These are phyloP conservation scores for Dynastes tityus DNA, from an alignment of 2,888 invertebrate genomes.

Conservation along the genomic window DNA sequence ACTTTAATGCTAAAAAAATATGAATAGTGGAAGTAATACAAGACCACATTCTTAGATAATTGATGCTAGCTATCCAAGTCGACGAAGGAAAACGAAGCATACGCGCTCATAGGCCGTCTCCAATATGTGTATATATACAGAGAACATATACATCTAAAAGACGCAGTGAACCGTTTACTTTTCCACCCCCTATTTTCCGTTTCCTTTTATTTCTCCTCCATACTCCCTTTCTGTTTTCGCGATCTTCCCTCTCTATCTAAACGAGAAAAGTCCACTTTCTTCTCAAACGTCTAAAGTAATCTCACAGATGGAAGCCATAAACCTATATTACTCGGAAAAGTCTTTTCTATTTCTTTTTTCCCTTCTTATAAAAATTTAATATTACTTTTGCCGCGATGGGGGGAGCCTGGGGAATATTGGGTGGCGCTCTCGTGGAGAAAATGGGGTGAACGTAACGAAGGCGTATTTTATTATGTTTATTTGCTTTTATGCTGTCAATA, in stretches of 20 bases:
- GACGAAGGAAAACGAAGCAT: slow-evolving; percentile 3
- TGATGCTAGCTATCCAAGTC: slow-evolving; percentile 13
- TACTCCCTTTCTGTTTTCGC: slow-evolving; percentile 36
- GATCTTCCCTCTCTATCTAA: slow-evolving; percentile 35
- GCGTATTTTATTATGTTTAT: slow-evolving; percentile 25
- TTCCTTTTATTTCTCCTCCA: not conserved
- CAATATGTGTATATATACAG: slow-evolving; percentile 2
- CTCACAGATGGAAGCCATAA: slow-evolving; percentile 72
- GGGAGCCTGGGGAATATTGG: slow-evolving; percentile 15
- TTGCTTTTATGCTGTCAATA: slow-evolving; percentile 14
- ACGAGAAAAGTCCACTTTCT: slow-evolving; percentile 69
- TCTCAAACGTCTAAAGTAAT: slow-evolving; percentile 71
- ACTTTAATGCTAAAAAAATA: not conserved
- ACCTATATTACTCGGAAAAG: slow-evolving; percentile 71
- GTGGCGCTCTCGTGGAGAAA: slow-evolving; percentile 2
- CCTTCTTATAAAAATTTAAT: slow-evolving; percentile 71
- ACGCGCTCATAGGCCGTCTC: not conserved
- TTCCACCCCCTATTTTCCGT: not conserved
- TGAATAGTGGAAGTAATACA: not conserved
- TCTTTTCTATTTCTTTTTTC: slow-evolving; percentile 71
- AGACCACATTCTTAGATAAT: slow-evolving; percentile 3
- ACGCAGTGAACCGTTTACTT: slow-evolving; percentile 36
- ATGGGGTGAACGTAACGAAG: slow-evolving; percentile 25
- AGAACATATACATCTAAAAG: slow-evolving; percentile 9
- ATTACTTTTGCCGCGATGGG: slow-evolving; percentile 62